Percentiles rank a stretch among this genome's conserved stretches.
Conservation (phyloP, 2,797 vertebrate genomes). For the Lagocephalus sceleratus region DNA sequence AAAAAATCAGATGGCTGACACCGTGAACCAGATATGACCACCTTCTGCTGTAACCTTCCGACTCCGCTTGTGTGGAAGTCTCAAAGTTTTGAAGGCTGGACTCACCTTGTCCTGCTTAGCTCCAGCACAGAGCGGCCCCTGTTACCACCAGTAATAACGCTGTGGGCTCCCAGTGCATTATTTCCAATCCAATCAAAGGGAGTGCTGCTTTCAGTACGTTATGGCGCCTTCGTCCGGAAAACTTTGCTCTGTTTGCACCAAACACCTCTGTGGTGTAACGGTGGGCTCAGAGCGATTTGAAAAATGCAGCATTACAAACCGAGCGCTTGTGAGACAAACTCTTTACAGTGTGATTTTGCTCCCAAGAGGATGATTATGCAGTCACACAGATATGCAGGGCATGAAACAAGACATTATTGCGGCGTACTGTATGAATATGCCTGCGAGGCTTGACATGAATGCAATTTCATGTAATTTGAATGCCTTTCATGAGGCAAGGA, state of each 20-base stretch:
- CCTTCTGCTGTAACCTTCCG: constrained; percentile 65
- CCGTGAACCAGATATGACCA: constrained; percentile 70
- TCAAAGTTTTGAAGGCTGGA: constrained; percentile 72
- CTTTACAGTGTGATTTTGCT: constrained; percentile 45
- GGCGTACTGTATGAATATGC: constrained; percentile 71
- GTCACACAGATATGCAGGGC: constrained; percentile 56
- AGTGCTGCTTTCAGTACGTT: too few relatives aligned
- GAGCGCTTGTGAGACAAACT: constrained; percentile 41
- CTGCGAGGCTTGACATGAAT: constrained; percentile 76
- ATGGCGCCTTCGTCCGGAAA: constrained; percentile 15
- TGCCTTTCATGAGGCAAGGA: constrained; percentile 78
- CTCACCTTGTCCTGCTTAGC: constrained; percentile 71
- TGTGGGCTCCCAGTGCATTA: constrained; percentile 21
- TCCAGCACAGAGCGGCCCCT: constrained; percentile 52
- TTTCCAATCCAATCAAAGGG: constrained; percentile 28
- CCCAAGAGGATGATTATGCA: constrained; percentile 59
- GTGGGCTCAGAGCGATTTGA: constrained; percentile 9
- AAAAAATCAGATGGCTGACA: constrained; percentile 67
- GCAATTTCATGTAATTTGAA: constrained; percentile 78
- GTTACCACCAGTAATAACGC: constrained; percentile 28
- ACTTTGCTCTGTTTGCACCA: constrained; percentile 13
- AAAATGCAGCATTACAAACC: constrained; percentile 40
- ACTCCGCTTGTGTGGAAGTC: constrained; percentile 57
- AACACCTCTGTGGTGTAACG: not conserved
- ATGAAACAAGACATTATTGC: constrained; percentile 67